These are phyloP conservation scores for Cathartes aura DNA, from an alignment of 2,113 vertebrate genomes.

Conservation along the genomic window DNA sequence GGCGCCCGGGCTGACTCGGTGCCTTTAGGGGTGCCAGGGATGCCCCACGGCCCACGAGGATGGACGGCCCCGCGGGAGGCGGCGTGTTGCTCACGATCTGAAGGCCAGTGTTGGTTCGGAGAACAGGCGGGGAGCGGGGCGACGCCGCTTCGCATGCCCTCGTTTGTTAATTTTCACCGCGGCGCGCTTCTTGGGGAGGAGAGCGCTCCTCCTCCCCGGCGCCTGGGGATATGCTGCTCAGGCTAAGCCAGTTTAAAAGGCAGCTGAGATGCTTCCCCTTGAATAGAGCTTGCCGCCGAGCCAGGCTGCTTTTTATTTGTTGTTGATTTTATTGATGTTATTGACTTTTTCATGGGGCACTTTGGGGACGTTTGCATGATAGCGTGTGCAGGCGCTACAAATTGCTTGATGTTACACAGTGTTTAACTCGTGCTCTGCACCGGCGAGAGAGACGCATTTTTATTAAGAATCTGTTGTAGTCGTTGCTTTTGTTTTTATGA, in stretches of 20 bases:
- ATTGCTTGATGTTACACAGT: background rate
- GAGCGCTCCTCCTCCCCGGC: background rate
- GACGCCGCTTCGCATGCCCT: background rate
- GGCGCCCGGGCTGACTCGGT: accelerated
- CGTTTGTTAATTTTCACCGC: accelerated
- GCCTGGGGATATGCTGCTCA: background rate
- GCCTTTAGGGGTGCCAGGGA: background rate
- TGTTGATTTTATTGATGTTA: slow-evolving; percentile 37
- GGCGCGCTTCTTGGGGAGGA: too few species aligned
- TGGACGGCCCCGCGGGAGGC: accelerated
- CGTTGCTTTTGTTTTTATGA: slow-evolving; percentile 17
- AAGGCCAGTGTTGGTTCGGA: too few species aligned
- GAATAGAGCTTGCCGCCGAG: background rate
- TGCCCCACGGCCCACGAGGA: accelerated
- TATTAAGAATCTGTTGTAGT: background rate
- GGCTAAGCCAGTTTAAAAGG: background rate
- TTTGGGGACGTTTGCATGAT: background rate
- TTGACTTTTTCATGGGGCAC: slow-evolving; percentile 37
- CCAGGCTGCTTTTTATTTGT: background rate
- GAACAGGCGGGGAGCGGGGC: accelerated
- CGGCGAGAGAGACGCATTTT: background rate
- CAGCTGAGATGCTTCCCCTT: background rate
- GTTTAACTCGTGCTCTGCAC: background rate
- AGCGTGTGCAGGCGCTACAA: background rate
- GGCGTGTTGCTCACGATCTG: accelerated